Conservation (phyloP, 2,888 invertebrate genomes). For the Nezara viridula region DNA sequence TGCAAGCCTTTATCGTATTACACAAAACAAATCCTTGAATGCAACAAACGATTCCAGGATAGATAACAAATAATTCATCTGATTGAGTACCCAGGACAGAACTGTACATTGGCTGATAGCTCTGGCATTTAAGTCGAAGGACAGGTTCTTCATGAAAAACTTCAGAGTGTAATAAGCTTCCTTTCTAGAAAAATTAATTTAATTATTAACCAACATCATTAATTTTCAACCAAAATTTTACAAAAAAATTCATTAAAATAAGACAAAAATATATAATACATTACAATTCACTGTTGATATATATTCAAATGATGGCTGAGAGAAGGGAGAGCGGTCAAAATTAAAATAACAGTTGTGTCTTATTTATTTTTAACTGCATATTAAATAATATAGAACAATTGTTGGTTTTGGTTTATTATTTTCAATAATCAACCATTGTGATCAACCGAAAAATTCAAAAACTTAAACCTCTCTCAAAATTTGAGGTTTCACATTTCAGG, state of each 20-base stretch:
- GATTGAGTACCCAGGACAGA: constrained; percentile 69
- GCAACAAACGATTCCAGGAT: constrained; percentile 79
- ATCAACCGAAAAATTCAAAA: too few relatives aligned
- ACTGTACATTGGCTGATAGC: constrained; percentile 72
- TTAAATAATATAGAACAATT: too few relatives aligned
- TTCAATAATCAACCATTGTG: too few relatives aligned
- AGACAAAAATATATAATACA: neutral
- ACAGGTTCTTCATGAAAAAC: constrained; percentile 88
- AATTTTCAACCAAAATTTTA: neutral
- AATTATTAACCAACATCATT: neutral
- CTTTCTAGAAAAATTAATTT: constrained; percentile 72
- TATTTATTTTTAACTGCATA: too few relatives aligned
- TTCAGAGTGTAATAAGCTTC: constrained; percentile 85
- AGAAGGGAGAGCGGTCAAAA: too few relatives aligned
- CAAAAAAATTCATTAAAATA: neutral
- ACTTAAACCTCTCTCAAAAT: too few relatives aligned
- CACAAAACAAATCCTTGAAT: constrained; percentile 84
- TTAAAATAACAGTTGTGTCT: too few relatives aligned
- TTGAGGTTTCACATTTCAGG: too few relatives aligned
- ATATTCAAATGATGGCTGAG: too few relatives aligned
- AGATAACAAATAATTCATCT: constrained; percentile 84
- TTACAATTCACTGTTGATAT: too few relatives aligned
- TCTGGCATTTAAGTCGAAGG: constrained; percentile 83
- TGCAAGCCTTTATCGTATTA: constrained; percentile 82
- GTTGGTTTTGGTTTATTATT: too few relatives aligned